Evolutionary conservation across 2,888 invertebrate species (phyloP), one percentile per base, ranked within the genome.

Genomic region (Mythimna loreyi): DNA sequence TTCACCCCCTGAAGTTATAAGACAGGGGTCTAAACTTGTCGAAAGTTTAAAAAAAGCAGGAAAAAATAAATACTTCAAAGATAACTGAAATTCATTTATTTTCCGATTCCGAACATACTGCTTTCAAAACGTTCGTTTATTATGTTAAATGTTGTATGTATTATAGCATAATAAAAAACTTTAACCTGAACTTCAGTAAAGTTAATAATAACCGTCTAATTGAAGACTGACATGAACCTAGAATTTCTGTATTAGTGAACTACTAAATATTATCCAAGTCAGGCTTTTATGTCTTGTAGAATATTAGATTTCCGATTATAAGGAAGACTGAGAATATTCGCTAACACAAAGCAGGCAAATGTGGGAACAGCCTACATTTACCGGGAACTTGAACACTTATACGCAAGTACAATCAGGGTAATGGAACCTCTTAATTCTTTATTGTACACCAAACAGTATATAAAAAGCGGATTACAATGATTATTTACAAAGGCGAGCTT

Each of bases 231-330:
- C 21, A 58, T 53, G 57, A 75, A 61, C 52, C 62, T 71, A 25
- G 30, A 60, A 69, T 36, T 62, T 45, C 72, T 65, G 23, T 28
- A 57, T 59, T 40, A 62, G 53, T 16, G 45, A 55, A 50, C 69
- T 49, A 56, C 56, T 23, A 45, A 63, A 53, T 56, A 67, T 71
- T 62, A 75, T 62, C 61, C 59, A 21, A 70, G 56, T 21, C 28
- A 57, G 40, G 65, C 52, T 62, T 78, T 49, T 60, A 59, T 55
- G 43, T 50, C 52, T 72, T 64, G 61, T 64, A 60, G 36, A 82
- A 82, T 82, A 83, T 84, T 81, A 69, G 30, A 75, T 75, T 73
- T 67, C 82, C 25, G 9, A 61, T 28, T 11, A 56, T 53, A 21
- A 61, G 65, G 56, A 55, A 67, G 56, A 67, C 57, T 25, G 58